A percentile compares a stretch with the other conserved stretches of the same genome.
These are phyloP conservation scores for Aeoliscus strigatus DNA, from an alignment of 2,797 vertebrate genomes.

Conservation along the genomic window DNA sequence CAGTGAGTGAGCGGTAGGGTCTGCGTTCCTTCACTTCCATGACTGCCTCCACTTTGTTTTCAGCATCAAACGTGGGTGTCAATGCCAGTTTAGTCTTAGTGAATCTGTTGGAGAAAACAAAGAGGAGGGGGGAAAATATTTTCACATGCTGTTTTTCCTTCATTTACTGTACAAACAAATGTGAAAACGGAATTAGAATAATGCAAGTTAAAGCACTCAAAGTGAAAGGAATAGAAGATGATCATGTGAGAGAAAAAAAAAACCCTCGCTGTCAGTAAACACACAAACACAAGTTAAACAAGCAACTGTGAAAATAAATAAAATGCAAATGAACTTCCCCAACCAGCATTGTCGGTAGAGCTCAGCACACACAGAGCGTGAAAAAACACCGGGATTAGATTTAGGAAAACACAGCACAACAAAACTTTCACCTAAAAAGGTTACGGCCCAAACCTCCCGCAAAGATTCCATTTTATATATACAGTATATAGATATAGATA, in stretches of 20 bases:
- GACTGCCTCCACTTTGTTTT: slow-evolving; percentile 70
- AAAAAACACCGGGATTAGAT: slow-evolving; percentile 58
- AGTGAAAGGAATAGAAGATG: too few species aligned
- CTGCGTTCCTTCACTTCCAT: slow-evolving; percentile 98
- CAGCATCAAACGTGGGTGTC: slow-evolving; percentile 74
- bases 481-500: too few species aligned
- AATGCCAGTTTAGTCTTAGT: slow-evolving; percentile 49
- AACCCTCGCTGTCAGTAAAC: background rate
- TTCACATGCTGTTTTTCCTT: background rate
- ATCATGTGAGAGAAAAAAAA: slow-evolving; percentile 12
- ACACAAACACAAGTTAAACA: slow-evolving; percentile 9
- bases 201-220: background rate
- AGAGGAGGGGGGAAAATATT: background rate
- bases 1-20: slow-evolving; percentile 94
- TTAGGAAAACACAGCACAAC: slow-evolving; percentile 67
- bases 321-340: slow-evolving; percentile 38
- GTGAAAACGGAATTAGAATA: background rate
- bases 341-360: slow-evolving; percentile 30
- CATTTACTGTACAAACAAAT: background rate
- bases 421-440: slow-evolving; percentile 73
- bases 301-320: slow-evolving; percentile 28
- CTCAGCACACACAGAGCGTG: slow-evolving; percentile 32
- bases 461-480: slow-evolving; percentile 69
- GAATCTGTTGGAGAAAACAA: slow-evolving; percentile 53
- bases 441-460: slow-evolving; percentile 65